These are phyloP conservation scores for Sebastes elongatus DNA, from an alignment of 2,797 vertebrate genomes.

Conservation along the genomic window DNA sequence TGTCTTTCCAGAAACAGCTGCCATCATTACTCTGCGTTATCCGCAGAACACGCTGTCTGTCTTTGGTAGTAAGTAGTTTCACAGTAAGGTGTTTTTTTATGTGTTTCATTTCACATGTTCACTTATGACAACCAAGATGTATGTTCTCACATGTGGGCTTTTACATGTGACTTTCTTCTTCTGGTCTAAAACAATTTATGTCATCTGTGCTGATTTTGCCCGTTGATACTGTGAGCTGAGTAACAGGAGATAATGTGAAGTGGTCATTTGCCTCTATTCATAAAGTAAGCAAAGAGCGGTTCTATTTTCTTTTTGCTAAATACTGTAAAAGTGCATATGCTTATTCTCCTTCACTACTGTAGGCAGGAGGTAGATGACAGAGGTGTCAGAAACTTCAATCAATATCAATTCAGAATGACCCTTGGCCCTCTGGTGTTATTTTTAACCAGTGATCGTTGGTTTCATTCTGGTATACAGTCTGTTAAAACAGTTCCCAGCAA, in stretches of 20 bases:
- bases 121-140: background rate
- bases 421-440: background rate
- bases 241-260: background rate
- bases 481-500: conserved; percentile 26
- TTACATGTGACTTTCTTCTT: too few relatives aligned
- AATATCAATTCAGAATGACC: background rate
- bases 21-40: background rate
- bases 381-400: background rate
- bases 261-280: background rate
- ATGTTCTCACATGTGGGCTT: too few relatives aligned
- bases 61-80: too few relatives aligned
- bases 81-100: background rate
- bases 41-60: background rate
- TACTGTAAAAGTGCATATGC: background rate
- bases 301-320: background rate
- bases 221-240: too few relatives aligned
- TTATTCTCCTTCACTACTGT: background rate
- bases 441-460: conserved; percentile 28
- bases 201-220: too few relatives aligned
- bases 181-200: too few relatives aligned
- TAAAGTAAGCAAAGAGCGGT: too few relatives aligned
- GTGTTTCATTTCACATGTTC: background rate
- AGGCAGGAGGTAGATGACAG: background rate
- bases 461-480: conserved; percentile 2
- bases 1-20: background rate